A percentile compares a stretch with the other conserved stretches of the same genome.
Evolutionary conservation across 2,797 vertebrate genomes (phyloP).

Genomic region (Schizopygopsis malacanthus): DNA sequence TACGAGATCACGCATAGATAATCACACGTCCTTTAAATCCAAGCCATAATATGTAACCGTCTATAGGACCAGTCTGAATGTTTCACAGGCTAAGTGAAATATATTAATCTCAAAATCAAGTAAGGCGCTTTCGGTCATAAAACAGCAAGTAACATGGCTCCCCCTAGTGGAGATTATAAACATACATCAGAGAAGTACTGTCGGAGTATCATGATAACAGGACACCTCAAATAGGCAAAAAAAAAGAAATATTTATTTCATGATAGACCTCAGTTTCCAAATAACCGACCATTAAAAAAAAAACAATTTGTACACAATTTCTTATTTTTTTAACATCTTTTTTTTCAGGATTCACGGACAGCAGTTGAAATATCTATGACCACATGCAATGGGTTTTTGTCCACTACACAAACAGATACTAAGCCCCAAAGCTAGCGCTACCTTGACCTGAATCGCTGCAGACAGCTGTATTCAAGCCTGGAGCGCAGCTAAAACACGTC

Average conservation of each 20-base stretch:
- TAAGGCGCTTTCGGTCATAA: background rate
- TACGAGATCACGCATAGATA: background rate
- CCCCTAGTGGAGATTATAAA: constrained; percentile 32
- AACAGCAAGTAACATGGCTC: constrained; percentile 39
- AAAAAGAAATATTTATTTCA: constrained; percentile 87
- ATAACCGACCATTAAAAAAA: constrained; percentile 78
- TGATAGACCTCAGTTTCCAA: constrained; percentile 81
- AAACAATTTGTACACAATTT: constrained; percentile 71
- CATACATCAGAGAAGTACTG: background rate
- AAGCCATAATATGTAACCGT: background rate
- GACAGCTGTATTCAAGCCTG: constrained; percentile 41
- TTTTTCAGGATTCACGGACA: constrained; percentile 72
- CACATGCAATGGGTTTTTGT: constrained; percentile 82
- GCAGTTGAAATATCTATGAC: constrained; percentile 80
- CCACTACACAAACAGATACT: constrained; percentile 77
- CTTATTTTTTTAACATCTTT: constrained; percentile 56
- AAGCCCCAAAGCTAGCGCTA: constrained; percentile 55
- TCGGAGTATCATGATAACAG: background rate
- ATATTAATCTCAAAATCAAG: background rate
- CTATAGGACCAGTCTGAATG: background rate
- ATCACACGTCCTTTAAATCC: background rate
- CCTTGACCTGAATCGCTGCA: constrained; percentile 32
- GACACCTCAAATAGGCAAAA: constrained; percentile 66
- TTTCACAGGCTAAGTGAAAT: background rate
- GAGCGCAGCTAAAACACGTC: constrained; percentile 61